Percentiles rank a stretch among this genome's conserved stretches.
Evolutionary conservation across 2,797 vertebrate species (phyloP).

Genomic region (Clarias laeviceps): DNA sequence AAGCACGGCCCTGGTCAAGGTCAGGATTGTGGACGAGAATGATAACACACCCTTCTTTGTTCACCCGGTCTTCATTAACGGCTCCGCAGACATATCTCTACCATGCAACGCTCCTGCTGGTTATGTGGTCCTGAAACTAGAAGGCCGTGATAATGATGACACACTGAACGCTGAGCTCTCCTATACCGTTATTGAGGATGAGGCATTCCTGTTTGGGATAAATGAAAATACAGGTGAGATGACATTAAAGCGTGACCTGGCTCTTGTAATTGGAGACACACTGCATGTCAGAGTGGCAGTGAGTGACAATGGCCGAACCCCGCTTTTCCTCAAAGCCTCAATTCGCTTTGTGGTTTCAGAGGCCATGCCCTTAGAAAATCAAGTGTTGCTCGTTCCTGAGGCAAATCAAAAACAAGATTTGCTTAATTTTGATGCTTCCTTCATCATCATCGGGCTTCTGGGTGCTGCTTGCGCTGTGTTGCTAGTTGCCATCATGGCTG

Average conservation of each 20-base stretch:
- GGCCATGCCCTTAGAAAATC: conserved; percentile 68
- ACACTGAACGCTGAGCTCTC: conserved; percentile 66
- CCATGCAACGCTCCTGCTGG: conserved; percentile 66
- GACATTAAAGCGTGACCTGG: conserved; percentile 65
- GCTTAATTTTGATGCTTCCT: conserved; percentile 61
- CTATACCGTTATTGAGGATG: conserved; percentile 67
- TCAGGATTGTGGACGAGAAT: conserved; percentile 77
- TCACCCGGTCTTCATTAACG: conserved; percentile 66
- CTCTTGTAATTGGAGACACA: conserved; percentile 62
- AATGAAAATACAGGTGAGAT: conserved; percentile 71
- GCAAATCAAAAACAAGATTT: conserved; percentile 52
- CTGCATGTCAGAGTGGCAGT: conserved; percentile 68
- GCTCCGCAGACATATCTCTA: conserved; percentile 68
- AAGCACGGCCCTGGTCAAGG: conserved; percentile 62
- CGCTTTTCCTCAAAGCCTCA: conserved; percentile 63
- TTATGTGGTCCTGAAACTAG: conserved; percentile 67
- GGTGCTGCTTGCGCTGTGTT: conserved; percentile 70
- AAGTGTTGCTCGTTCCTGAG: conserved; percentile 67
- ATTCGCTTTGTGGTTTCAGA: conserved; percentile 70
- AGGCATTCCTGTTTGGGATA: conserved; percentile 66
- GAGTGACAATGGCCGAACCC: conserved; percentile 65
- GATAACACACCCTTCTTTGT: conserved; percentile 73
- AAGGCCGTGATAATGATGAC: conserved; percentile 71
- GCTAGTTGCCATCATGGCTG: conserved; percentile 71
- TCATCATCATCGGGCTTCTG: conserved; percentile 71